A percentile compares a stretch with the other conserved stretches of the same genome.
Conservation (phyloP, 2,797 vertebrate genomes). For the Acanthurus tractus region DNA sequence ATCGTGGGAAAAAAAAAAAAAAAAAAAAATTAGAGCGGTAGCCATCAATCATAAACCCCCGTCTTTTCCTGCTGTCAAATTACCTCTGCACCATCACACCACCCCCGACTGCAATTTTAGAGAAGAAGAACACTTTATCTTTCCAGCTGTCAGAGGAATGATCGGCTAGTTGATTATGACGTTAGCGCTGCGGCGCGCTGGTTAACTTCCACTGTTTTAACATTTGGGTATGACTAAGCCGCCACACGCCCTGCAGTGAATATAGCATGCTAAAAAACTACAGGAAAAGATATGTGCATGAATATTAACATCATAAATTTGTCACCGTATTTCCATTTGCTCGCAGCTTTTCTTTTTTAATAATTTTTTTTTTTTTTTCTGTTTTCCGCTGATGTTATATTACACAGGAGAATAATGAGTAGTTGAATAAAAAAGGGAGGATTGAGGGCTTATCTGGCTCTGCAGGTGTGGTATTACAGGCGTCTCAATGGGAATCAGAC, state of each 20-base stretch:
- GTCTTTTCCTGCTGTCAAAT: constrained; percentile 64
- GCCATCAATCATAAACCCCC: constrained; percentile 60
- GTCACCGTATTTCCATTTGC: constrained; percentile 47
- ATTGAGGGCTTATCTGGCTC: constrained; percentile 72
- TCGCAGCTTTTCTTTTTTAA: constrained; percentile 45
- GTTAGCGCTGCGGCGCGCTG: constrained; percentile 23
- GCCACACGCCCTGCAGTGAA: constrained; percentile 23
- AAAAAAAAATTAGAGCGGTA: constrained; percentile 36
- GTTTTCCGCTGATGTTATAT: constrained; percentile 53
- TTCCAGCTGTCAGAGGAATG: constrained; percentile 60
- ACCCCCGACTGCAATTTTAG: constrained; percentile 45
- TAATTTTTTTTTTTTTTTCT: constrained; percentile 15
- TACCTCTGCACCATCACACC: constrained; percentile 51
- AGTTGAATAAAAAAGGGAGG: constrained; percentile 63
- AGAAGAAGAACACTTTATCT: constrained; percentile 60
- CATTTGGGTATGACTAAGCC: constrained; percentile 31
- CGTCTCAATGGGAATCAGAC: constrained; percentile 67
- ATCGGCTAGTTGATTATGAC: constrained; percentile 65
- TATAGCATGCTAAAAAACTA: constrained; percentile 30
- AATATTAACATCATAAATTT: constrained; percentile 54
- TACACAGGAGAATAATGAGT: constrained; percentile 58
- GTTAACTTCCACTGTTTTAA: constrained; percentile 40
- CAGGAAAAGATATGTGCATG: constrained; percentile 25
- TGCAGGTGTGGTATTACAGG: constrained; percentile 74
- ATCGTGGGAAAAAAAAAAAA: constrained; percentile 40